Percentiles rank a stretch among this genome's conserved stretches.
Conservation (phyloP, 2,888 invertebrate genomes). For the Parnassius glacialis region DNA sequence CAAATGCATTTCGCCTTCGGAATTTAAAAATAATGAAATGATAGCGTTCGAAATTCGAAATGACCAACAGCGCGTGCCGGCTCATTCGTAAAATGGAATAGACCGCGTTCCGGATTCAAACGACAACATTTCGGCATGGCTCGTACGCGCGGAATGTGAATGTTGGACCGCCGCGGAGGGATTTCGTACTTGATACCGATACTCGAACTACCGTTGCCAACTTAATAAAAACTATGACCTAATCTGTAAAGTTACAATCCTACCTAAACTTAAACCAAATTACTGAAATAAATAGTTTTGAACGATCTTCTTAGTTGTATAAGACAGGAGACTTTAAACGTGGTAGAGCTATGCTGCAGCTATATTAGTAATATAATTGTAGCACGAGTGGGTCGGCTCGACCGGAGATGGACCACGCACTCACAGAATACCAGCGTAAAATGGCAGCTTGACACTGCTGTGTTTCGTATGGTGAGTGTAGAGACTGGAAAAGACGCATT, state of each 20-base stretch:
- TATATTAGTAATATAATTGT: no score
- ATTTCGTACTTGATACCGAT: slow-evolving; percentile 14
- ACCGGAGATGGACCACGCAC: no score
- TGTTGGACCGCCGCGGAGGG: slow-evolving; percentile 23
- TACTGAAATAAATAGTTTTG: no score
- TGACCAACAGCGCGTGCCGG: slow-evolving; percentile 55
- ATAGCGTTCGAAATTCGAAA: slow-evolving; percentile 62
- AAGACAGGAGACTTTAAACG: no score
- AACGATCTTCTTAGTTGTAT: no score
- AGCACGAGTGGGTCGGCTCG: no score
- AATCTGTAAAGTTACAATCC: background rate
- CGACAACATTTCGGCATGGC: slow-evolving; percentile 38
- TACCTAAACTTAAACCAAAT: slow-evolving; percentile 4
- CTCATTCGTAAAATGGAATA: slow-evolving; percentile 46
- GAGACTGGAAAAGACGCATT: no score
- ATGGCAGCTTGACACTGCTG: no score
- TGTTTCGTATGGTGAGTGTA: no score
- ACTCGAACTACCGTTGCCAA: background rate
- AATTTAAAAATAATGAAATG: slow-evolving; percentile 59
- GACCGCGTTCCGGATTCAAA: slow-evolving; percentile 53
- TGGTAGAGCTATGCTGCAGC: no score
- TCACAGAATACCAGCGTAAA: no score
- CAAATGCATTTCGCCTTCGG: slow-evolving; percentile 66
- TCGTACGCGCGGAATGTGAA: slow-evolving; percentile 27
- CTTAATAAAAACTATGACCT: background rate